A percentile compares a stretch with the other conserved stretches of the same genome.
Evolutionary conservation across 2,113 vertebrate species (phyloP).

Genomic region (Rafetus swinhoei): DNA sequence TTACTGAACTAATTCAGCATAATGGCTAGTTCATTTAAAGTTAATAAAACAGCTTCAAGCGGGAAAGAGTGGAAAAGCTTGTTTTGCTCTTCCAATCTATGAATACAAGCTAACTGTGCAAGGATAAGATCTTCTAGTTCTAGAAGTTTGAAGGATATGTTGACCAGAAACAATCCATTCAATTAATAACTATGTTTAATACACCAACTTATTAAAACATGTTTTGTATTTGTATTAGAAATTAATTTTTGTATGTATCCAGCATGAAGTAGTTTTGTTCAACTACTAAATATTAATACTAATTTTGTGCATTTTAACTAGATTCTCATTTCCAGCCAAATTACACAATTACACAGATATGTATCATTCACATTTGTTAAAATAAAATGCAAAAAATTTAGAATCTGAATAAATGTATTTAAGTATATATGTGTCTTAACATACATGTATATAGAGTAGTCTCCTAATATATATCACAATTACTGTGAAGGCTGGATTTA

Average conservation of each 20-base stretch:
- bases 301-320: neutral
- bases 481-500: neutral
- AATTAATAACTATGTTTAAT: neutral
- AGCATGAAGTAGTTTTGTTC: neutral
- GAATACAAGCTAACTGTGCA: neutral
- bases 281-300: neutral
- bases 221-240: neutral
- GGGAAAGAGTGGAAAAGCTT: neutral
- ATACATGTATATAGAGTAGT: neutral
- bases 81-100: neutral
- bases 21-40: neutral
- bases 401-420: neutral
- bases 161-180: neutral
- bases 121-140: neutral
- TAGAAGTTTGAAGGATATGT: neutral
- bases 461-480: neutral
- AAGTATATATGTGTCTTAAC: neutral
- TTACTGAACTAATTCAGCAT: neutral
- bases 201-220: neutral
- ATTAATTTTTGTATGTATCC: neutral
- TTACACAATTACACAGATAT: neutral
- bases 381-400: neutral
- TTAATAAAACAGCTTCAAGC: neutral
- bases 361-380: neutral
- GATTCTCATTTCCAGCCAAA: neutral